These are phyloP conservation scores for Siniperca undulata DNA, from an alignment of 2,797 vertebrate species.

Conservation along the genomic window DNA sequence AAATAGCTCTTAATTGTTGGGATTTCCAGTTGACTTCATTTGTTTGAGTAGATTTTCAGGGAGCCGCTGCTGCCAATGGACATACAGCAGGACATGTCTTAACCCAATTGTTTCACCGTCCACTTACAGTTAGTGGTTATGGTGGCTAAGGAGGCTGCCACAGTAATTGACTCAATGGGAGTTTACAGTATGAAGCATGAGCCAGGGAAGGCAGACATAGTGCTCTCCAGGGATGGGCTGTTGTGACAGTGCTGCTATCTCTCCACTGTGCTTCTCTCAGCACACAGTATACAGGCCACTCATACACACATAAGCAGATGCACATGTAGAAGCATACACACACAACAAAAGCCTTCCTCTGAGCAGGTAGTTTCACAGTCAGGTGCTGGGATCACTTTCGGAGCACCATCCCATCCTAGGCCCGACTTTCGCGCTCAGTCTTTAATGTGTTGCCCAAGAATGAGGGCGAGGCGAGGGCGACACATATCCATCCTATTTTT, in stretches of 20 bases:
- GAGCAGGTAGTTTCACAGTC: slow-evolving; percentile 61
- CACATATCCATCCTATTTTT: slow-evolving; percentile 74
- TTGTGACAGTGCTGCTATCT: slow-evolving; percentile 73
- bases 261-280: slow-evolving; percentile 47
- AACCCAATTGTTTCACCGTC: slow-evolving; percentile 80
- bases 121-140: slow-evolving; percentile 80
- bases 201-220: slow-evolving; percentile 46
- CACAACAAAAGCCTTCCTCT: slow-evolving; percentile 32
- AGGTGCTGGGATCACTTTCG: slow-evolving; percentile 50
- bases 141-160: slow-evolving; percentile 75
- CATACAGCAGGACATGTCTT: slow-evolving; percentile 74
- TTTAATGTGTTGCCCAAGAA: slow-evolving; percentile 55
- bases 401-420: slow-evolving; percentile 20
- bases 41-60: slow-evolving; percentile 58
- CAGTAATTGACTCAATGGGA: slow-evolving; percentile 78
- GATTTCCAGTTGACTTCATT: slow-evolving; percentile 76
- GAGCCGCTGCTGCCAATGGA: slow-evolving; percentile 54
- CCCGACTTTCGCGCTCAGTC: slow-evolving; percentile 47
- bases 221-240: slow-evolving; percentile 70
- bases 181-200: slow-evolving; percentile 79
- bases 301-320: slow-evolving; percentile 23
- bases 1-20: slow-evolving; percentile 76
- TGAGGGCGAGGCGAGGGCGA: slow-evolving; percentile 26
- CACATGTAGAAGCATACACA: slow-evolving; percentile 4
- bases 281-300: slow-evolving; percentile 41